Percentiles rank a stretch among this genome's conserved stretches.
These are phyloP conservation scores for Moxostoma hubbsi DNA, from an alignment of 2,797 vertebrate species.

Conservation along the genomic window DNA sequence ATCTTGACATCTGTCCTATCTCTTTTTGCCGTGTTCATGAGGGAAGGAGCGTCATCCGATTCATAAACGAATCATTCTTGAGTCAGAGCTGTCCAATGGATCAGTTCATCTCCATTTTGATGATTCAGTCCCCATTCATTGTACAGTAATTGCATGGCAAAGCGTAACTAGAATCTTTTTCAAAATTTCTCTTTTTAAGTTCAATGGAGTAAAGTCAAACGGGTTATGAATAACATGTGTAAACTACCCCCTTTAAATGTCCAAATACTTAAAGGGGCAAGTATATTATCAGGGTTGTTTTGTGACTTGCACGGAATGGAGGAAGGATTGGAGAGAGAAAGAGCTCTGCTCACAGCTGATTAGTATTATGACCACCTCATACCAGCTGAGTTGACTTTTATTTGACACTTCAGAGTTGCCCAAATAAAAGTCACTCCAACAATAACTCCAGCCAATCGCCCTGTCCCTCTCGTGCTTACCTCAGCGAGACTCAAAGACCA, in stretches of 20 bases:
- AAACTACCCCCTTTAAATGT: background rate
- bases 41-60: too few species aligned
- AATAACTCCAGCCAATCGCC: slow-evolving; percentile 4
- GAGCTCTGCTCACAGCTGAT: slow-evolving; percentile 14
- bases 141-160: too few species aligned
- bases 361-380: background rate
- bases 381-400: slow-evolving; percentile 22
- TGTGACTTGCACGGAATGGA: background rate
- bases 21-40: too few species aligned
- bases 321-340: background rate
- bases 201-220: too few species aligned
- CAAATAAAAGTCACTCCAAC: slow-evolving; percentile 21
- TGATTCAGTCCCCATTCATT: too few species aligned
- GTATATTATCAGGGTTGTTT: background rate
- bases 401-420: background rate
- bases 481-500: slow-evolving; percentile 19
- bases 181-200: too few species aligned
- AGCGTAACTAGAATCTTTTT: too few species aligned
- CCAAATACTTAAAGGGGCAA: background rate
- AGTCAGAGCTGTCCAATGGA: too few species aligned
- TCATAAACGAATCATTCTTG: too few species aligned
- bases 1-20: too few species aligned
- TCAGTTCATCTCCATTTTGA: too few species aligned
- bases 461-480: background rate
- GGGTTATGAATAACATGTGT: too few species aligned